Base-by-base conservation (phyloP, 1,140 invertebrate genomes). In the Drepana arcuata region DNA sequence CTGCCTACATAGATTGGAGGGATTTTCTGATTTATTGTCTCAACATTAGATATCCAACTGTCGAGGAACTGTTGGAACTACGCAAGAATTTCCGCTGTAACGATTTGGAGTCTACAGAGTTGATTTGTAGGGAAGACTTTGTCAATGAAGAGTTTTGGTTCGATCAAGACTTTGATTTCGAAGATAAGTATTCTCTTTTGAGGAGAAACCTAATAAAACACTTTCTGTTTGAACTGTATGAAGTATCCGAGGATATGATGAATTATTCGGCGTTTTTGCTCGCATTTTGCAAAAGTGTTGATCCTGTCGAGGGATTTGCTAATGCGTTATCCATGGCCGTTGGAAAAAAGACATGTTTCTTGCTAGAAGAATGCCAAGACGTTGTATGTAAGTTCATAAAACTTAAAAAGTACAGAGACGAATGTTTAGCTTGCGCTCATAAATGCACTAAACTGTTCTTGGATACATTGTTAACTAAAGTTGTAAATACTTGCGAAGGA, bases 21-120 rank as follows among this genome's bases (percentile, higher is more conserved):
- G 87, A 89, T 56, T 89, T 90, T 43, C 61, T 90, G 7, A 68
- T 89, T 38, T 86, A 85, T 48, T 86, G 84, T 52, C 60, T 88
- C 7, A 73, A 85, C 33, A 52, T 89, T 7, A 46, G 60, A 12
- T 84, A 78, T 48, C 87, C 88, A 5, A 82, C 51, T 0, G 46
- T 83, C 29, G 64, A 80, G 1, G 83, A 89, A 41, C 53, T 89
- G 14, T 44, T 89, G 12, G 37, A 69, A 13, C 18, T 81, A 2
- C 78, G 84, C 16, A 62, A 74, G 37, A 42, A 54, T 1, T 87
- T 87, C 30, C 54, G 69, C 11, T 66, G 66, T 10, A 50, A 55
- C 9, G 87, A 89, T 59, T 35, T 54, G 0, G 56, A 78, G 1
- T 52, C 53, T 6, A 77, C 49, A 2, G 84, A 87, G 46, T 14